Base-by-base conservation (phyloP, 2,113 vertebrate species). In the Alethe diademata region DNA sequence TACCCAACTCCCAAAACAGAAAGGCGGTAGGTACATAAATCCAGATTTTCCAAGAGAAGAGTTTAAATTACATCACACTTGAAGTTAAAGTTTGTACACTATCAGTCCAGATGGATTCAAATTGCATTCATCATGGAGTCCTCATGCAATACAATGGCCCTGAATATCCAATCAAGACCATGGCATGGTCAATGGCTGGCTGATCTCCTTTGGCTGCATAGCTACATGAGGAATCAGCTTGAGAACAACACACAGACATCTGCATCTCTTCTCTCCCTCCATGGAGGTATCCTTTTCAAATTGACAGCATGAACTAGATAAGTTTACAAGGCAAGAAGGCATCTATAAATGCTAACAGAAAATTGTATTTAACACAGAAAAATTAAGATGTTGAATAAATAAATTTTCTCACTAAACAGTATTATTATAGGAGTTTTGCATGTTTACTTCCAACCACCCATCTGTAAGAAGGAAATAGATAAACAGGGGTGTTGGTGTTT, bases 121-220 rank as follows among this genome's bases (percentile, higher is more conserved):
- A 47, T 24, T 86, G 5, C 11, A 29, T 74, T 91, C 7, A 20
- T 43, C 22, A 25, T 0, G 1, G 17, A 72, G 7, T 22, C 14
- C 9, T 64, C 31, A 56, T 20, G 33, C 3, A 51, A 35, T 7
- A 6, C 0, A 0, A 24, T 18, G 24, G 15, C 9, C 17, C 20
- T 29, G 7, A 36, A 69, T 35, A 40, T 40, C 38, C 38, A 40
- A 40, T 11, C 38, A 40, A 40, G 38, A 40, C 38, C 38, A 40
- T 12, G 38, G 11, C 38, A 40, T 40, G 38, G 38, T 40, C 38
- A 40, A 40, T 40, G 38, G 38, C 38, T 40, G 38, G 11, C 38
- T 40, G 38, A 40, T 40, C 38, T 40, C 38, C 38, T 40, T 40
- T 40, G 38, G 38, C 38, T 40, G 38, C 38, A 40, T 11, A 40